A percentile compares a stretch with the other conserved stretches of the same genome.
Conservation (phyloP, 2,113 vertebrate species). For the Oostethus manadensis region DNA sequence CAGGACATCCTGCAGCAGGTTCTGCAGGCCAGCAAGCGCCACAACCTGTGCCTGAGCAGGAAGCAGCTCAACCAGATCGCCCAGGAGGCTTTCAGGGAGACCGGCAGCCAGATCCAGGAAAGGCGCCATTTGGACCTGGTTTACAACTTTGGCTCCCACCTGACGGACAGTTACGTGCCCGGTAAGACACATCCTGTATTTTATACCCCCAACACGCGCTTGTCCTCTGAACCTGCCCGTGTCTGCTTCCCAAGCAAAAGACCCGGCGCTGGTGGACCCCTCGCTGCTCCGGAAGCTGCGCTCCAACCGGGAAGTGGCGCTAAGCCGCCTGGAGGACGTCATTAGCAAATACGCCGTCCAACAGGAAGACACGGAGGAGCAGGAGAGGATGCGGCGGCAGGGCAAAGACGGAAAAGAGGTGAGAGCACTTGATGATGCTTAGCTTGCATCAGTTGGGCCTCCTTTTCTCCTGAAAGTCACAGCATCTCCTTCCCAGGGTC, state of each 20-base stretch:
- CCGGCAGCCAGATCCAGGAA: slow-evolving; percentile 79
- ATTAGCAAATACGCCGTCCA: slow-evolving; percentile 75
- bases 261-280: slow-evolving; percentile 75
- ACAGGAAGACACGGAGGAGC: slow-evolving; percentile 78
- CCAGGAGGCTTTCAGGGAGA: slow-evolving; percentile 83
- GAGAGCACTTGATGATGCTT: neutral
- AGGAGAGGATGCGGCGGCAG: slow-evolving; percentile 63
- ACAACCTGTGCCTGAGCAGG: slow-evolving; percentile 71
- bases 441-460: neutral
- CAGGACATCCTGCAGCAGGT: slow-evolving; percentile 79
- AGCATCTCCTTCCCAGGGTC: neutral
- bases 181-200: slow-evolving; percentile 53
- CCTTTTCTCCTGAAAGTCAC: neutral
- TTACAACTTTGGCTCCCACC: slow-evolving; percentile 88
- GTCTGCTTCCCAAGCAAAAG: slow-evolving; percentile 48
- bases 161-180: slow-evolving; percentile 79
- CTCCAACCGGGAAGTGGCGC: slow-evolving; percentile 72
- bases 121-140: slow-evolving; percentile 82
- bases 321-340: slow-evolving; percentile 76
- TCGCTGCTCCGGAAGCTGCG: slow-evolving; percentile 70
- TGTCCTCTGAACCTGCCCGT: neutral
- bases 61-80: slow-evolving; percentile 78
- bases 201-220: neutral
- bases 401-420: slow-evolving; percentile 64
- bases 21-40: slow-evolving; percentile 68